These are phyloP conservation scores for Haliclystus octoradiatus DNA, from an alignment of 30 jellyfish, hydroid and myxozoan species.

Conservation along the genomic window DNA sequence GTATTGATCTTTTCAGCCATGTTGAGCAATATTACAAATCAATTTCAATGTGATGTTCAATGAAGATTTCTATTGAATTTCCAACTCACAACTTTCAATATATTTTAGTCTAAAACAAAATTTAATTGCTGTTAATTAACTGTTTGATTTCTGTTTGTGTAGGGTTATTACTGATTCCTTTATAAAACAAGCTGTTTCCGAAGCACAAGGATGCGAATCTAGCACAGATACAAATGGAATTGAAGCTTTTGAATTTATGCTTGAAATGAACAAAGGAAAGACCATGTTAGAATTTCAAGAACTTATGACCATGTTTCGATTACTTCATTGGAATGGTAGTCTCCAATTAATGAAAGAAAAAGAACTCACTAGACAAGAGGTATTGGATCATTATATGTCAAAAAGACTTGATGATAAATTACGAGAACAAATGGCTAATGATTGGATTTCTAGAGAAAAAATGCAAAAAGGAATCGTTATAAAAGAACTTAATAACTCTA, in stretches of 20 bases:
- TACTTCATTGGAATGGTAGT: constrained; percentile 49
- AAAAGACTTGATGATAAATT: constrained; percentile 10
- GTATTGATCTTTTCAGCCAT: too few relatives aligned
- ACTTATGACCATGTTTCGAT: constrained; percentile 46
- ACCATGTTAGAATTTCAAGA: constrained; percentile 64
- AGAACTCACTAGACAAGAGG: constrained; percentile 31
- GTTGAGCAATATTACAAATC: too few relatives aligned
- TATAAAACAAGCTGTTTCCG: constrained; percentile 47
- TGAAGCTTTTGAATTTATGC: constrained; percentile 46
- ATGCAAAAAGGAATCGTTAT: constrained; percentile 4
- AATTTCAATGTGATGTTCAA: too few relatives aligned
- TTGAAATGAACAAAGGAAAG: constrained; percentile 42
- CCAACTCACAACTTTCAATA: too few relatives aligned
- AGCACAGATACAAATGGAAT: constrained; percentile 27
- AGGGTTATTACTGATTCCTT: constrained; percentile 51
- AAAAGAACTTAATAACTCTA: constrained; percentile 19
- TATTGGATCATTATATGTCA: constrained; percentile 16
- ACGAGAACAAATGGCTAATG: constrained; percentile 35
- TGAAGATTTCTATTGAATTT: too few relatives aligned
- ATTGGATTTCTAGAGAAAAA: constrained; percentile 31
- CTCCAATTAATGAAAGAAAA: constrained; percentile 10
- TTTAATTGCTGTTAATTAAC: too few relatives aligned
- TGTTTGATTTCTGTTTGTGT: not conserved
- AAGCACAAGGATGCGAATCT: constrained; percentile 17
- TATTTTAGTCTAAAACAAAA: too few relatives aligned